Base-by-base conservation (phyloP, 2,888 invertebrate genomes). In the Eristalis tenax region DNA sequence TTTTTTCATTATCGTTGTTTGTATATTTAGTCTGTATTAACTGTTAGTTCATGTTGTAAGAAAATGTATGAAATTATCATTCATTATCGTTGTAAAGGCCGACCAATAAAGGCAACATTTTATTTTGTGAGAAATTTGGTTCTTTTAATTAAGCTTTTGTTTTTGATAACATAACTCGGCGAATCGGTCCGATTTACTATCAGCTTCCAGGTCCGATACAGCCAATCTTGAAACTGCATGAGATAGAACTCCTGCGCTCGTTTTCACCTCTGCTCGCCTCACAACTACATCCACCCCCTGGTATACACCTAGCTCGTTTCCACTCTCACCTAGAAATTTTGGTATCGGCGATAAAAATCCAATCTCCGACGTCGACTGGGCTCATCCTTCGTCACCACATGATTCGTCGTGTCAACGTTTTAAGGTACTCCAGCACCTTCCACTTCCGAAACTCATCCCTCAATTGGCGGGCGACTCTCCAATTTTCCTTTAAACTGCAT, bases 201-300 rank as follows among this genome's bases (percentile, higher is more conserved):
- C n/a, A n/a, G n/a, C n/a, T n/a, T n/a, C n/a, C n/a, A n/a, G n/a
- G 74, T 18, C 90, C 89, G 89, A n/a, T n/a, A n/a, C n/a, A n/a
- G n/a, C 89, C 70, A 90, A 83, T 77, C 89, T 89, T 0, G 88
- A 89, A 3, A 89, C 89, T 8, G 89, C 87, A 11, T 8, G n/a
- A n/a, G n/a, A n/a, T n/a, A 88, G 32, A 2, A 88, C 38, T 13
- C 89, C 90, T 5, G 70, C 70, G 2, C 66, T 81, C 15, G 90
- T 90, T 32, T 74, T 76, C 15, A 90, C 89, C 38, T 89, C 88
- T 1, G 89, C 90, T 57, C 89, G 76, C 90, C 90, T 1, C n/a
- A n/a, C n/a, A n/a, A n/a, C n/a, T n/a, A n/a, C n/a, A n/a, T n/a
- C n/a, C n/a, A 43, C 23, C 1, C 90, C 90, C 2, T 81, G 50